Percentiles rank a stretch among this genome's conserved stretches.
Conservation (phyloP, 1,140 invertebrate species). For the Drosophila pectinifera region DNA sequence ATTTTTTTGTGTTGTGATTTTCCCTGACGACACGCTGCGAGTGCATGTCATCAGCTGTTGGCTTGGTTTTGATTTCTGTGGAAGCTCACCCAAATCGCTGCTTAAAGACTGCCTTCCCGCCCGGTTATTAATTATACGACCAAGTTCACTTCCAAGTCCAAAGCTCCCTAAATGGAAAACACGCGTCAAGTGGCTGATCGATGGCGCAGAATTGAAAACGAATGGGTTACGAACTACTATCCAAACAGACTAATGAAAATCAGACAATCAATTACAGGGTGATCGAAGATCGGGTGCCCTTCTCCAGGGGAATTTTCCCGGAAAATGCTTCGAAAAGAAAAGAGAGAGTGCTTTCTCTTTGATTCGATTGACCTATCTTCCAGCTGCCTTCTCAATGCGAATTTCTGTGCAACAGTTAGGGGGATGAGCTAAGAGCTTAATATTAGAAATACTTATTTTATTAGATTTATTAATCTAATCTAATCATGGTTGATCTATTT, state of each 20-base stretch:
- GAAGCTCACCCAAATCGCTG: neutral
- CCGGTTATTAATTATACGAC: slow-evolving; percentile 18
- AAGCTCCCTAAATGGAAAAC: slow-evolving; percentile 45
- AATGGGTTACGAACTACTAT: slow-evolving; percentile 20
- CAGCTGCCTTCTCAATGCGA: neutral
- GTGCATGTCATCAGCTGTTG: slow-evolving; percentile 11
- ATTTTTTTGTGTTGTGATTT: slow-evolving; percentile 50
- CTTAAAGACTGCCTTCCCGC: too few species aligned
- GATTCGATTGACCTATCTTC: neutral
- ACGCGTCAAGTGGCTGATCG: slow-evolving; percentile 44
- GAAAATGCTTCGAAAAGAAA: neutral
- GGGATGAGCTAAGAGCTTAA: too few species aligned
- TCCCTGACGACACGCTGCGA: slow-evolving; percentile 7
- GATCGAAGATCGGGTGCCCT: slow-evolving; percentile 32
- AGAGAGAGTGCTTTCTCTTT: neutral
- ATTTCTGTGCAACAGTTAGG: neutral
- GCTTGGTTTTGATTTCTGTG: slow-evolving; percentile 8
- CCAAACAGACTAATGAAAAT: slow-evolving; percentile 26
- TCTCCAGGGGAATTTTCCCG: slow-evolving; percentile 13
- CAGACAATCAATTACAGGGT: slow-evolving; percentile 1
- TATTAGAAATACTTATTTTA: too few species aligned
- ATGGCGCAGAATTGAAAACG: slow-evolving; percentile 21
- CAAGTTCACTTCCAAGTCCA: slow-evolving; percentile 28
- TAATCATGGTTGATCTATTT: too few species aligned
- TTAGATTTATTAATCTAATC: too few species aligned